Base-by-base conservation (phyloP, 2,888 invertebrate genomes). In the Euplexia lucipara region DNA sequence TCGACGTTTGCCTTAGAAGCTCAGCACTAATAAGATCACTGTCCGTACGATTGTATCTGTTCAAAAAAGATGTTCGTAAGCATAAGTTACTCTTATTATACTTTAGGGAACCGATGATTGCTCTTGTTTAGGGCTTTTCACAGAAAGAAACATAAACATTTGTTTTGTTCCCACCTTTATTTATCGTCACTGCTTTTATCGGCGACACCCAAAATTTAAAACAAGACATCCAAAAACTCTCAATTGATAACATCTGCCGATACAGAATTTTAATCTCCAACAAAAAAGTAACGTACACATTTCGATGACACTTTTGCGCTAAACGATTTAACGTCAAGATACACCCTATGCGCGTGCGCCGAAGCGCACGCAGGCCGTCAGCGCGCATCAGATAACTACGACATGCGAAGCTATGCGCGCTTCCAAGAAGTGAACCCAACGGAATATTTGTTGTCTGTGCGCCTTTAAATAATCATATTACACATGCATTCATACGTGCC, bases 371-470 rank as follows among this genome's bases (percentile, higher is more conserved):
- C 90, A 89, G 82, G 82, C 83, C 80, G 88, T 83, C 81, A 78
- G 81, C 83, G 85, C 81, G 79, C 85, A 91, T 91, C 91, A 83
- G 91, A 91, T 92, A 92, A 84, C 84, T 75, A 72, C 48, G 81
- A 85, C 87, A 86, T 78, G 83, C 71, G 74, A 63, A 66, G 76
- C 74, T 70, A 68, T 65, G 79, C 67, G 75, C 70, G 79, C 61
- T 87, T 87, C 86, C 75, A 75, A 64, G 85, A 86, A 87, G 58
- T 34, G 54, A 66, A 70, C 78, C 52, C 81, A 78, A 79, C 76
- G 79, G 79, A 82, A 85, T 84, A 83, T 81, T 85, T 83, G 84
- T 82, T 71, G 78, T 78, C 72, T 81, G 84, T 80, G 35, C 63
- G 70, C 81, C 74, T 71, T 70, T 59, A 26, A 26, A 26, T 71